phyloP scores from a whole-genome alignment of 1,140 invertebrate genomes.

The Drosophila repletoides region DNA sequence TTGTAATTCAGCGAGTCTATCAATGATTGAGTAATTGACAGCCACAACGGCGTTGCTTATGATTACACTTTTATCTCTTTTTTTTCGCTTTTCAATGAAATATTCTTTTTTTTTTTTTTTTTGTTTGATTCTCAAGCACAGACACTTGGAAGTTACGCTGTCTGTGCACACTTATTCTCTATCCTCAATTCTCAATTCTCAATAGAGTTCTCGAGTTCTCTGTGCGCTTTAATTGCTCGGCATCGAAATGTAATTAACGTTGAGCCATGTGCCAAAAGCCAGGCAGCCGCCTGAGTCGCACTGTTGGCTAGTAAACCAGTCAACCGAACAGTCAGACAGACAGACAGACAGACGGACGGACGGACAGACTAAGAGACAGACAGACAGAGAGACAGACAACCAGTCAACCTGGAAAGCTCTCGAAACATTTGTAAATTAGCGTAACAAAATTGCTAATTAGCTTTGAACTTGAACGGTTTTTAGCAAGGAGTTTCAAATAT shows the following conservation, averaged over 20 bases:
- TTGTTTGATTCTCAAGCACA: constrained; percentile 1
- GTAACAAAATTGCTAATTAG: constrained; percentile 24
- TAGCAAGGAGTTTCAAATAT: background rate
- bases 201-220: constrained; percentile 19
- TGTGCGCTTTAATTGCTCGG: constrained; percentile 43
- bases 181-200: too few species aligned
- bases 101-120: constrained; percentile 4
- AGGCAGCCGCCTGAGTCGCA: constrained; percentile 19
- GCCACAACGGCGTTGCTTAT: constrained; percentile 40
- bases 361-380: background rate
- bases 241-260: constrained; percentile 61
- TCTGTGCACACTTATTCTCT: constrained; percentile 17
- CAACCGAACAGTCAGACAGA: constrained; percentile 14
- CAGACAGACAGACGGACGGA: background rate
- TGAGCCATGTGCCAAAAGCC: constrained; percentile 25
- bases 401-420: background rate
- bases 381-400: background rate
- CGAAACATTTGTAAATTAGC: constrained; percentile 37
- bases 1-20: constrained; percentile 7
- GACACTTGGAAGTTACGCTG: constrained; percentile 18
- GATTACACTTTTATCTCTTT: constrained; percentile 40
- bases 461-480: constrained; percentile 10
- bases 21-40: constrained; percentile 67
- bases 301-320: constrained; percentile 9
- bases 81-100: constrained; percentile 33